Evolutionary conservation across 2,113 vertebrate genomes (phyloP).

Genomic region (Tenrec ecaudatus): DNA sequence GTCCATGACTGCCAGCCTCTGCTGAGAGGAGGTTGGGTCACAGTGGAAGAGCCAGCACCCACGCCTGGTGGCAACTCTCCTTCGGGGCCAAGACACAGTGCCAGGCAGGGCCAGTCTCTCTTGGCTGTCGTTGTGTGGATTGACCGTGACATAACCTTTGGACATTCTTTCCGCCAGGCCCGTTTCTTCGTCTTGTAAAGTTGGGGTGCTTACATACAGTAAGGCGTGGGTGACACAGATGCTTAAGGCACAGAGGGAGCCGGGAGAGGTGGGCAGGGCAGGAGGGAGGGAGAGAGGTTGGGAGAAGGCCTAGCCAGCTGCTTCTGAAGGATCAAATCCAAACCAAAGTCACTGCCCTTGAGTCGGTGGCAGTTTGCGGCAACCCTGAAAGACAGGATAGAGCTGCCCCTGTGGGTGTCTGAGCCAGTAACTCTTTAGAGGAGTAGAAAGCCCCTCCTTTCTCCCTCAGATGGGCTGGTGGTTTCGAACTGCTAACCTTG

Average conservation of each 20-base stretch:
- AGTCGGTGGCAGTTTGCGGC: no score
- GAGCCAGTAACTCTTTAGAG: no score
- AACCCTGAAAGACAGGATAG: no score
- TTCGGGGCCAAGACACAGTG: background rate
- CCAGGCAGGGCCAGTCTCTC: fast-evolving
- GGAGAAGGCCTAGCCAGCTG: no score
- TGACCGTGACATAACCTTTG: background rate
- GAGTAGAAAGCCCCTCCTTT: no score
- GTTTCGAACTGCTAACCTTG: no score
- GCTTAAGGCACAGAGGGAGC: background rate
- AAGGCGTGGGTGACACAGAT: background rate
- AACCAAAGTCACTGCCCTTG: no score
- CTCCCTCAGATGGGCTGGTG: no score
- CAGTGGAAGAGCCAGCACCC: fast-evolving
- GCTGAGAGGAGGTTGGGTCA: background rate
- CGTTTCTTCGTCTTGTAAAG: background rate
- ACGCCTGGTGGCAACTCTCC: fast-evolving
- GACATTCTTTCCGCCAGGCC: background rate
- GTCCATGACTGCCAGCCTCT: background rate
- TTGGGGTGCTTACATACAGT: background rate
- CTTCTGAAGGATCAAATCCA: background rate
- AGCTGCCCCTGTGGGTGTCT: no score
- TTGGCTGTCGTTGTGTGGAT: no score
- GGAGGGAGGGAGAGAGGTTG: no score
- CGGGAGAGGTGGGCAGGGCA: no score